Conservation (phyloP, 2,888 invertebrate genomes). For the Idaea dimidiata region DNA sequence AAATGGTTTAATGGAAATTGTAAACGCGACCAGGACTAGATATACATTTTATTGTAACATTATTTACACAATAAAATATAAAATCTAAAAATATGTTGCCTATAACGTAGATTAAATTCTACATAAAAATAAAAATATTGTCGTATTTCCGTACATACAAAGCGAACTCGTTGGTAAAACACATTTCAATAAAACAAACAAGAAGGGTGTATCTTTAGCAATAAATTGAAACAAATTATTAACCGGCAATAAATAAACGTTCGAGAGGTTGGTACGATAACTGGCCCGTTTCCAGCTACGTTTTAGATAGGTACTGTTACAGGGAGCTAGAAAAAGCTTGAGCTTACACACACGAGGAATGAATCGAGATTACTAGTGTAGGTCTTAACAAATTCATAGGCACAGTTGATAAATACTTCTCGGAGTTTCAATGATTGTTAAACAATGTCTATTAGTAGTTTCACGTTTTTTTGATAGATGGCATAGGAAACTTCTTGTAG, state of each 20-base stretch:
- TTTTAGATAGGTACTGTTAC: conserved; percentile 60
- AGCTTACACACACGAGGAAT: not conserved
- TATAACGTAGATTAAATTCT: too few relatives aligned
- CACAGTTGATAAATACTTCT: too few relatives aligned
- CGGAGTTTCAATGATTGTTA: too few relatives aligned
- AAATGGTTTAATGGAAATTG: not conserved
- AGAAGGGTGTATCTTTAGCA: conserved; percentile 14
- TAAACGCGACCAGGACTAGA: not conserved
- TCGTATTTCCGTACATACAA: conserved; percentile 7
- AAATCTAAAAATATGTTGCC: too few relatives aligned
- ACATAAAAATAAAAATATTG: not conserved
- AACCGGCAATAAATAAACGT: conserved; percentile 70
- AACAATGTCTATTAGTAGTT: too few relatives aligned
- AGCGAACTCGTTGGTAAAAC: conserved; percentile 1
- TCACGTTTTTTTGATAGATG: too few relatives aligned
- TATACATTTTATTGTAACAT: not conserved
- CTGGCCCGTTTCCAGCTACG: conserved; percentile 66
- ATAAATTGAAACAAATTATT: conserved; percentile 74
- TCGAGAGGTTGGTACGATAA: conserved; percentile 51
- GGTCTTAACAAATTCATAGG: not conserved
- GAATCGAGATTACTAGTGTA: not conserved
- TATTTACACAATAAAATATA: too few relatives aligned
- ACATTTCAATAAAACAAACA: conserved; percentile 12
- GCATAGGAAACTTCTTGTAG: too few relatives aligned
- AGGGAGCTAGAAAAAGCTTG: conserved; percentile 35